Conservation (phyloP, 2,888 invertebrate species). For the Meteorus cinctellus region DNA sequence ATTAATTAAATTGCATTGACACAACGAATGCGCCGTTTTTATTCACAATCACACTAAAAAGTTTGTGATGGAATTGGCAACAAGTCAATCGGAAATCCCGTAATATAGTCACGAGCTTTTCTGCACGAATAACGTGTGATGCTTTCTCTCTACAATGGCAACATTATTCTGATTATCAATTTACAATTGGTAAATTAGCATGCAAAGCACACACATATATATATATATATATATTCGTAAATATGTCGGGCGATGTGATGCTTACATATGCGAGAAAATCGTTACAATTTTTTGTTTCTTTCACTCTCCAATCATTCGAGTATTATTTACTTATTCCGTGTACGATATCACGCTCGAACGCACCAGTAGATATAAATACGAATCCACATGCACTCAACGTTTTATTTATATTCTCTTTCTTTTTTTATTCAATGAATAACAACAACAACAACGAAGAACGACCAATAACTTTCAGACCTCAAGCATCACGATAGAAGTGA, state of each 20-base stretch:
- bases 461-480: conserved; percentile 17
- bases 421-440: not conserved
- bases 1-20: conserved; percentile 22
- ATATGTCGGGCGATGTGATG: not conserved
- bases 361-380: not conserved
- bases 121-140: conserved; percentile 6
- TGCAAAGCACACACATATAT: not conserved
- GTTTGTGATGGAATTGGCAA: conserved; percentile 12
- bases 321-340: not conserved
- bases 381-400: not conserved
- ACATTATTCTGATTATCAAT: conserved; percentile 2
- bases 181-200: not conserved
- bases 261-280: not conserved
- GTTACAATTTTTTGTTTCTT: not conserved
- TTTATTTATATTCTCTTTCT: not conserved
- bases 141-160: conserved; percentile 26
- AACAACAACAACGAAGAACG: not conserved
- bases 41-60: conserved; percentile 1
- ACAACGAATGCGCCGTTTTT: not conserved
- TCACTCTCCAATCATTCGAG: not conserved
- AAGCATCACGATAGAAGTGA: conserved; percentile 7
- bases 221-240: not conserved
- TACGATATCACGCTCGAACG: not conserved
- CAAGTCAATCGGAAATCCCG: conserved; percentile 36
- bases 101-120: conserved; percentile 5